phyloP scores from a whole-genome alignment of 2,888 invertebrate species.

The Trichogramma dendrolimi region DNA sequence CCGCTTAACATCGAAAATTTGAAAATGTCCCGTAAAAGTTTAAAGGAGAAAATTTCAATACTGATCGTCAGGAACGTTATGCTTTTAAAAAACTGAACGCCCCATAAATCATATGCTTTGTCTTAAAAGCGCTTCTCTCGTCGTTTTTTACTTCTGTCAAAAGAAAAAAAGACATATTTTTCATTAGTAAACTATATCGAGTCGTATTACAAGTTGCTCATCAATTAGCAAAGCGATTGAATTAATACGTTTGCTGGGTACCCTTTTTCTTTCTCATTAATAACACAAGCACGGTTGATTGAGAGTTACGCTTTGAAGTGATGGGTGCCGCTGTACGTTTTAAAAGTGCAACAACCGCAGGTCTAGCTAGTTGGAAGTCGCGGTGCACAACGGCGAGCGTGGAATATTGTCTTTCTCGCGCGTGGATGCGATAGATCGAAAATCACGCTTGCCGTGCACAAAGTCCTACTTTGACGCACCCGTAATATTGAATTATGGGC shows the following conservation, averaged over 20 bases:
- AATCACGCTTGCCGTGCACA: no score
- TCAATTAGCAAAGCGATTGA: not conserved
- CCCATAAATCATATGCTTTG: not conserved
- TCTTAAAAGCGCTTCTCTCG: constrained; percentile 20
- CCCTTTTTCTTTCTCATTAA: constrained; percentile 1
- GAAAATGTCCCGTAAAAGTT: no score
- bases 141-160: constrained; percentile 8
- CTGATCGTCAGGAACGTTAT: no score
- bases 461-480: no score
- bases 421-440: no score
- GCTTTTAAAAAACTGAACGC: no score
- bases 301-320: constrained; percentile 24
- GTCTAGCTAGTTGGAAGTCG: not conserved
- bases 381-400: no score
- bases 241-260: not conserved
- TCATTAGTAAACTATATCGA: not conserved
- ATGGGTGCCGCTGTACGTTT: constrained; percentile 17
- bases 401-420: no score
- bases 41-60: no score
- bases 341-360: constrained; percentile 13
- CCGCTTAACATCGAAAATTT: no score
- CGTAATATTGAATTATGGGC: no score
- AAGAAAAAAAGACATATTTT: not conserved
- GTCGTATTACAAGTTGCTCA: no score
- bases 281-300: constrained; percentile 31